Percentiles rank a stretch among this genome's conserved stretches.
phyloP scores from a whole-genome alignment of 2,797 vertebrate genomes.

The Clarias pachynema region DNA sequence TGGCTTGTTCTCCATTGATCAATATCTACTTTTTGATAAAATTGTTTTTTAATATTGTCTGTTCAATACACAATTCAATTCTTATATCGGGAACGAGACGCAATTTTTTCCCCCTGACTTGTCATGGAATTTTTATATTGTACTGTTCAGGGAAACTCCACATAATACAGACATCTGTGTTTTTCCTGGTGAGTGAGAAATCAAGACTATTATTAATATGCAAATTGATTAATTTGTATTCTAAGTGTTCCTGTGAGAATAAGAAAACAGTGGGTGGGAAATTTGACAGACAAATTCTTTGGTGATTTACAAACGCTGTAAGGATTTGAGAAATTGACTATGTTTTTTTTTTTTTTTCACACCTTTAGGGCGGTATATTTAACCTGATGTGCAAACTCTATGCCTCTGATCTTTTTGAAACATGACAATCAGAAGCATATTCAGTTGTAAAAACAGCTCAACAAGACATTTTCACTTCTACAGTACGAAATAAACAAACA shows the following conservation, averaged over 20 bases:
- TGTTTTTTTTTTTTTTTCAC: not conserved
- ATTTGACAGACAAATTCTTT: constrained; percentile 19
- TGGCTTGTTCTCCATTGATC: not conserved
- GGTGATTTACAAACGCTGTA: constrained; percentile 26
- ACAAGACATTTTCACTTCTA: not conserved
- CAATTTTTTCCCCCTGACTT: not conserved
- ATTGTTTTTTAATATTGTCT: not conserved
- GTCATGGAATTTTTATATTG: not conserved
- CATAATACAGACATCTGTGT: constrained; percentile 27
- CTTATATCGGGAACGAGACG: not conserved
- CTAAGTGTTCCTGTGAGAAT: constrained; percentile 15
- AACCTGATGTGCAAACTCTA: not conserved
- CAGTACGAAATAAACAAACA: not conserved
- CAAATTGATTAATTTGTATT: constrained; percentile 39
- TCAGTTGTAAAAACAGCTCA: constrained; percentile 1
- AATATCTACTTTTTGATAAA: not conserved
- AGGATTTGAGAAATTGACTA: constrained; percentile 24
- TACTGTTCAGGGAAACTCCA: not conserved
- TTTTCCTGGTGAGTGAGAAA: not conserved
- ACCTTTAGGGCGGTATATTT: constrained; percentile 12
- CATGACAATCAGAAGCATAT: not conserved
- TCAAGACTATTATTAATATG: constrained; percentile 31
- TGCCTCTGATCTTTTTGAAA: not conserved
- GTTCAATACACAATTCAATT: not conserved
- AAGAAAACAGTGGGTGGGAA: constrained; percentile 17